Percentiles rank a stretch among this genome's conserved stretches.
phyloP scores from a whole-genome alignment of 1,140 invertebrate genomes.

The Babylonia areolata region DNA sequence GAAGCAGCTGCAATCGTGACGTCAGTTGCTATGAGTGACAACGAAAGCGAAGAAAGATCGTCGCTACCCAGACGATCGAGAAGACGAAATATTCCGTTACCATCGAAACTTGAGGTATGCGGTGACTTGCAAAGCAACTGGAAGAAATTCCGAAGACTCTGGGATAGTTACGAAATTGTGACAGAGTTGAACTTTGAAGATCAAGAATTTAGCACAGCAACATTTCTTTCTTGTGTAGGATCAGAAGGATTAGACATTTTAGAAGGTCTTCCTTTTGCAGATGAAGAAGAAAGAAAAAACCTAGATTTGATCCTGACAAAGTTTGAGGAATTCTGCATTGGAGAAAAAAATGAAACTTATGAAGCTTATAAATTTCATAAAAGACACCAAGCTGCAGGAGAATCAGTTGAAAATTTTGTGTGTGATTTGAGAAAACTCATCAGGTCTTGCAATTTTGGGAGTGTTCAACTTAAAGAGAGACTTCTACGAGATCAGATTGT shows the following conservation, averaged over 20 bases:
- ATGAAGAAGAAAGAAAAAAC: not conserved
- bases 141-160: constrained; percentile 2
- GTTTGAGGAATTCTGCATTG: not conserved
- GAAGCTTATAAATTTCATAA: not conserved
- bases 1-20: not conserved
- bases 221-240: not conserved
- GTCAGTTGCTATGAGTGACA: constrained; percentile 1
- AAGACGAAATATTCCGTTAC: not conserved
- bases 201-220: not conserved
- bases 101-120: not conserved
- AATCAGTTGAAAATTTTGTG: not conserved
- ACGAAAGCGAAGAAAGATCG: not conserved
- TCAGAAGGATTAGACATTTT: not conserved
- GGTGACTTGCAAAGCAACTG: not conserved
- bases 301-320: not conserved
- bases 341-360: not conserved
- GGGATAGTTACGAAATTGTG: not conserved
- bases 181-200: not conserved
- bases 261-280: not conserved
- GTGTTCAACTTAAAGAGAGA: not conserved
- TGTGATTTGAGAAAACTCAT: not conserved
- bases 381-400: not conserved
- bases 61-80: not conserved
- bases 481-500: constrained; percentile 9
- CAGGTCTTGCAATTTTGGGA: not conserved